Evolutionary conservation across 2,113 vertebrate genomes (phyloP).

Genomic region (Xiphophorus couchianus): DNA sequence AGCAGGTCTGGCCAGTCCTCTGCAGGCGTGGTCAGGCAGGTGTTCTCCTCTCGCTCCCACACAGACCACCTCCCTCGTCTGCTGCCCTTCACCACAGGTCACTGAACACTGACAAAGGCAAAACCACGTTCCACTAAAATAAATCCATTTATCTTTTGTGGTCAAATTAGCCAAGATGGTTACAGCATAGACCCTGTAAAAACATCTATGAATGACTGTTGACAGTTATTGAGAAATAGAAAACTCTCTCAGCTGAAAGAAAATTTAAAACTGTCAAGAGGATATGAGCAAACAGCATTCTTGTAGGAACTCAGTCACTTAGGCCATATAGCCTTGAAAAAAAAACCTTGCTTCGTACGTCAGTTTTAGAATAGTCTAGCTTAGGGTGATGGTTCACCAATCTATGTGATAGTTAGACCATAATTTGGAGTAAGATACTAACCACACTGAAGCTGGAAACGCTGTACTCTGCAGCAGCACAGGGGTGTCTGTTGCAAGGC

Average conservation of each 20-base stretch:
- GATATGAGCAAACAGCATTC: no score
- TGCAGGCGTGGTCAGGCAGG: constrained; percentile 78
- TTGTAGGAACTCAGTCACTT: no score
- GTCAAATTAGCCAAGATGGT: no score
- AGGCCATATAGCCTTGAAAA: no score
- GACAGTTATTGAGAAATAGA: no score
- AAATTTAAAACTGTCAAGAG: no score
- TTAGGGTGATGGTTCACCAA: background rate
- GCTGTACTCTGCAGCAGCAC: constrained; percentile 73
- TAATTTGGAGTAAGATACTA: background rate
- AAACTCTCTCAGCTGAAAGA: no score
- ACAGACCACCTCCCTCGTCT: constrained; percentile 84
- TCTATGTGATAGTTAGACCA: background rate
- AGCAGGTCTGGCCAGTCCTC: constrained; percentile 71
- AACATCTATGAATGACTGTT: no score
- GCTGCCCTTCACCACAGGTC: constrained; percentile 89
- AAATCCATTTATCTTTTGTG: no score
- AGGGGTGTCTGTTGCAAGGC: constrained; percentile 83
- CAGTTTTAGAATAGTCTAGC: background rate
- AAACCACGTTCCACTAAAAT: background rate
- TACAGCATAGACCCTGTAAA: no score
- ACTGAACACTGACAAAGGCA: constrained; percentile 84
- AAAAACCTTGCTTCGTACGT: background rate
- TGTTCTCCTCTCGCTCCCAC: constrained; percentile 70
- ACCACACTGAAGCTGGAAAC: constrained; percentile 75